Conservation (phyloP, 2,113 vertebrate genomes). For the Puffinus mauretanicus region DNA sequence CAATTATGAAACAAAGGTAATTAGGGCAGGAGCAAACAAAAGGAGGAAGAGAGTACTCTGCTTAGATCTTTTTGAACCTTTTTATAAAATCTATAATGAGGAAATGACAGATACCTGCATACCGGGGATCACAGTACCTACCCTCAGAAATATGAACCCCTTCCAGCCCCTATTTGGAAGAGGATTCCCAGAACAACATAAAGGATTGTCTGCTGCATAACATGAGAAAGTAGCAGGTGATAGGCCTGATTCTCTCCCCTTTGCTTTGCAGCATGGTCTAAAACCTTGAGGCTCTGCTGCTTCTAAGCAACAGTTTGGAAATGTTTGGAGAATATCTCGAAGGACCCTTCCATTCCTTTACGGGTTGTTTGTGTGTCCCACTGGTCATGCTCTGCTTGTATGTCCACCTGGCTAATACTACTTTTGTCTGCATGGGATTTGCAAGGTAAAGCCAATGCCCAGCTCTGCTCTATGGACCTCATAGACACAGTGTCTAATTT, state of each 20-base stretch:
- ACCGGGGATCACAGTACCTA: slow-evolving; percentile 36
- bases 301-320: background rate
- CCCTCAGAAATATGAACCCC: slow-evolving; percentile 82
- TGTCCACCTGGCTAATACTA: background rate
- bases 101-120: slow-evolving; percentile 89
- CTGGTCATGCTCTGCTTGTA: background rate
- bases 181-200: slow-evolving; percentile 86
- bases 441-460: background rate
- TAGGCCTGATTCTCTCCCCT: slow-evolving; percentile 49
- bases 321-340: background rate
- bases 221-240: slow-evolving; percentile 79
- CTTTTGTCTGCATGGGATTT: background rate
- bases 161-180: slow-evolving; percentile 71
- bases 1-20: slow-evolving; percentile 71
- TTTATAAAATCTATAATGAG: slow-evolving; percentile 88
- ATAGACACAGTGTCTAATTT: background rate
- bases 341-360: background rate
- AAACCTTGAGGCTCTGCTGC: background rate
- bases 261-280: background rate
- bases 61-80: slow-evolving; percentile 87
- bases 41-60: slow-evolving; percentile 75
- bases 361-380: background rate
- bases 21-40: slow-evolving; percentile 73
- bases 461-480: background rate
- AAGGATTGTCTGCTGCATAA: slow-evolving; percentile 74